phyloP scores from a whole-genome alignment of 2,888 invertebrate genomes.

The Prosopocoilus inquinatus region DNA sequence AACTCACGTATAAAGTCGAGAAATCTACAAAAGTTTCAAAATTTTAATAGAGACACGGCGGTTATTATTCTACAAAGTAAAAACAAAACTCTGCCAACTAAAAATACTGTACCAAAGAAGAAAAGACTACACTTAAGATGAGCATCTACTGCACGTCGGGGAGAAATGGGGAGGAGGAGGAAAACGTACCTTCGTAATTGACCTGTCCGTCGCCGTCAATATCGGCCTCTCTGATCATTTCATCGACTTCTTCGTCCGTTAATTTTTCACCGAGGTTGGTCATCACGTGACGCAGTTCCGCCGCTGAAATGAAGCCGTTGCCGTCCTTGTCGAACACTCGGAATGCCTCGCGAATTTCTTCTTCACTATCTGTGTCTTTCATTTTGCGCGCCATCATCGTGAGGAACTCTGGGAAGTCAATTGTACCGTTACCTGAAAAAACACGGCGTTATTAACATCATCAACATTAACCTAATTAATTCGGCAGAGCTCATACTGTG shows the following conservation, averaged over 20 bases:
- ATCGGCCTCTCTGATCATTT: constrained; percentile 99
- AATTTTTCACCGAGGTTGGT: constrained; percentile 99
- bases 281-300: constrained; percentile 98
- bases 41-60: too few species aligned
- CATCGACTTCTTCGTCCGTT: constrained; percentile 98
- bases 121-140: too few species aligned
- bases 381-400: constrained; percentile 99
- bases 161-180: too few species aligned
- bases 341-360: constrained; percentile 98
- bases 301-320: constrained; percentile 98
- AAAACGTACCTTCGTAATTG: constrained; percentile 82
- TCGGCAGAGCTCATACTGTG: too few species aligned
- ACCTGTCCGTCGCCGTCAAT: constrained; percentile 99
- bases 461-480: too few species aligned
- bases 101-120: too few species aligned
- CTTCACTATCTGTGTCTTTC: constrained; percentile 99
- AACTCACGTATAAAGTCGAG: too few species aligned
- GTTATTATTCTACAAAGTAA: too few species aligned
- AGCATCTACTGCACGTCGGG: too few species aligned
- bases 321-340: constrained; percentile 99
- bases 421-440: constrained; percentile 91
- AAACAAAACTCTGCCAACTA: too few species aligned
- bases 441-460: neutral
- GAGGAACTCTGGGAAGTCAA: constrained; percentile 99
- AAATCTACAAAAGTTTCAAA: too few species aligned